Conservation (phyloP, 2,888 invertebrate genomes). For the Drosophila sordidula region DNA sequence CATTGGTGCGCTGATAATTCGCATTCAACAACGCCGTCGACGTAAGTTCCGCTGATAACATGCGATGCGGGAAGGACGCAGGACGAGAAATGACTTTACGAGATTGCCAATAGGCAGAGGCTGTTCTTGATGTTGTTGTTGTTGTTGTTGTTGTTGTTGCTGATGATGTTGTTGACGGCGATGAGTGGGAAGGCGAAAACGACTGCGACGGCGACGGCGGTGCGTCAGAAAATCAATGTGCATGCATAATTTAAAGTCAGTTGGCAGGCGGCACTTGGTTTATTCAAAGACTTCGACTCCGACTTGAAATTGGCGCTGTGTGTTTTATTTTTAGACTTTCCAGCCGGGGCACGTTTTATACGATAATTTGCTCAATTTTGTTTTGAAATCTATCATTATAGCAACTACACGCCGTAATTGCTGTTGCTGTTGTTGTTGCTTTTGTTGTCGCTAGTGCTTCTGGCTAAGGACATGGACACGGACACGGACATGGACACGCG, state of each 20-base stretch:
- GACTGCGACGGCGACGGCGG: conserved; percentile 30
- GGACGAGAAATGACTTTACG: conserved; percentile 48
- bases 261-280: conserved; percentile 52
- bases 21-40: conserved; percentile 82
- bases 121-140: conserved; percentile 11
- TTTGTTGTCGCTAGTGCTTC: conserved; percentile 28
- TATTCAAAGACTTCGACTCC: conserved; percentile 12
- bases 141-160: conserved; percentile 20
- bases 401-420: conserved; percentile 68
- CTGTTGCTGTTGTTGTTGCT: conserved; percentile 34
- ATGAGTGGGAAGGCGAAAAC: conserved; percentile 24
- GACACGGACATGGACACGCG: conserved; percentile 54
- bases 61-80: conserved; percentile 69
- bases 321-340: conserved; percentile 65
- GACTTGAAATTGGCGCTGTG: conserved; percentile 11
- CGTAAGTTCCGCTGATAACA: conserved; percentile 84
- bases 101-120: conserved; percentile 58
- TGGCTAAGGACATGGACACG: conserved; percentile 34
- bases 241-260: conserved; percentile 75
- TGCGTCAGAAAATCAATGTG: conserved; percentile 74
- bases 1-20: conserved; percentile 76
- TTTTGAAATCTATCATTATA: conserved; percentile 77
- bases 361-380: conserved; percentile 77
- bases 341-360: conserved; percentile 60
- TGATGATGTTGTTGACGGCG: conserved; percentile 37